phyloP scores from a whole-genome alignment of 2,888 invertebrate species.

The Peribatodes rhomboidaria region DNA sequence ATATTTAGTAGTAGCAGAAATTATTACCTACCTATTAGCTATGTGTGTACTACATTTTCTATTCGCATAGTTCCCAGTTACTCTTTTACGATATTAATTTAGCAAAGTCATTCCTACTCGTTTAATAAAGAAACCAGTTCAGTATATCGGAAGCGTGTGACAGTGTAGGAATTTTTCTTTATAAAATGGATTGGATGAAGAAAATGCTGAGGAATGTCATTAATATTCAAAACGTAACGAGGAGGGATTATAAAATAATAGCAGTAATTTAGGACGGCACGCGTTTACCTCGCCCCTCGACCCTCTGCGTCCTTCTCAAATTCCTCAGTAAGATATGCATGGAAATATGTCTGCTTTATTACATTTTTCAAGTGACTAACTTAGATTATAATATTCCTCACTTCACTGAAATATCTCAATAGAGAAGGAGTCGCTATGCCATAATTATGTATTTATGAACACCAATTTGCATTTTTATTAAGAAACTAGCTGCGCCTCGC shows the following conservation, averaged over 20 bases:
- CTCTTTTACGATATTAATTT: background rate
- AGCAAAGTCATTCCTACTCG: background rate
- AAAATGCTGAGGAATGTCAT: constrained; percentile 82
- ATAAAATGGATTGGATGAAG: constrained; percentile 72
- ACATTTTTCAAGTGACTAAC: constrained; percentile 76
- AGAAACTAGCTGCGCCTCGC: background rate
- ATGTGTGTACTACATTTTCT: too few species aligned
- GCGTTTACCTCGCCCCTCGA: constrained; percentile 60
- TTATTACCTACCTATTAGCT: too few species aligned
- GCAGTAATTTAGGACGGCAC: constrained; percentile 84
- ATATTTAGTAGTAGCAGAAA: too few species aligned
- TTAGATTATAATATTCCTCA: constrained; percentile 57
- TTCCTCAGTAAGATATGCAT: constrained; percentile 84
- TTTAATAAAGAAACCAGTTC: constrained; percentile 28
- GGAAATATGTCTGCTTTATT: constrained; percentile 83
- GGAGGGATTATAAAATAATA: constrained; percentile 86
- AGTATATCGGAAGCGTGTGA: constrained; percentile 62
- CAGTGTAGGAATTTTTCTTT: constrained; percentile 73
- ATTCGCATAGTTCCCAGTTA: too few species aligned
- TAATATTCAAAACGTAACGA: constrained; percentile 86
- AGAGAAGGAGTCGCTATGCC: constrained; percentile 6
- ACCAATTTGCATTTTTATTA: constrained; percentile 26
- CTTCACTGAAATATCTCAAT: constrained; percentile 44
- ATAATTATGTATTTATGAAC: constrained; percentile 27
- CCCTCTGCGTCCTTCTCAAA: constrained; percentile 67